phyloP scores from a whole-genome alignment of 2,797 vertebrate genomes.

The Botia almorhae region DNA sequence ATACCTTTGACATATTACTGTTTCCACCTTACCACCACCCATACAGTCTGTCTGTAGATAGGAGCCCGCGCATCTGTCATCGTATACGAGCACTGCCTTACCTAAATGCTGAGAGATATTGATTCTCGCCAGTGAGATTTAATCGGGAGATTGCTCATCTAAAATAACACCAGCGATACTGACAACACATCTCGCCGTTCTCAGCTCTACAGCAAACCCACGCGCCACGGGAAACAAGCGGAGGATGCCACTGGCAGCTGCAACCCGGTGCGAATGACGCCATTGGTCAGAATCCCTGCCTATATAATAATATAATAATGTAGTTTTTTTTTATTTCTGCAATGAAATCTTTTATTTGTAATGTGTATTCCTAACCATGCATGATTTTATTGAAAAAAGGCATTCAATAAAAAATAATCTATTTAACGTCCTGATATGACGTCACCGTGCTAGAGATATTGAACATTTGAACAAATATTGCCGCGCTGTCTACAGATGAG shows the following conservation, averaged over 20 bases:
- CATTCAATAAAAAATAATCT: too few relatives aligned
- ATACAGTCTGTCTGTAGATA: not conserved
- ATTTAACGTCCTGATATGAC: not conserved
- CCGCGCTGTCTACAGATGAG: not conserved
- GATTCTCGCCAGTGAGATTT: not conserved
- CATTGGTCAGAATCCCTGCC: constrained; percentile 11
- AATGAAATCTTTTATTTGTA: not conserved
- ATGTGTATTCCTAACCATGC: not conserved
- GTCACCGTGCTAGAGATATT: not conserved
- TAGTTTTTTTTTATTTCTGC: too few relatives aligned
- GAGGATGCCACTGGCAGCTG: not conserved
- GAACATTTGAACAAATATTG: too few relatives aligned
- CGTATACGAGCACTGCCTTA: constrained; percentile 4
- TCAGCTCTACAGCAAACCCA: not conserved
- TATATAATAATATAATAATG: too few relatives aligned
- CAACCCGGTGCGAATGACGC: not conserved
- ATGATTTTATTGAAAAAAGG: too few relatives aligned
- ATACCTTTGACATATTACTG: not conserved
- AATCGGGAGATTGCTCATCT: not conserved
- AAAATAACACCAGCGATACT: not conserved
- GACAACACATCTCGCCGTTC: not conserved
- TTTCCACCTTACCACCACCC: not conserved
- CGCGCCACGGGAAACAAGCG: not conserved
- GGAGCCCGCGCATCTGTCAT: not conserved
- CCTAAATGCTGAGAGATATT: not conserved